phyloP scores from a whole-genome alignment of 1,140 invertebrate species.

The Ceratina australensis region DNA sequence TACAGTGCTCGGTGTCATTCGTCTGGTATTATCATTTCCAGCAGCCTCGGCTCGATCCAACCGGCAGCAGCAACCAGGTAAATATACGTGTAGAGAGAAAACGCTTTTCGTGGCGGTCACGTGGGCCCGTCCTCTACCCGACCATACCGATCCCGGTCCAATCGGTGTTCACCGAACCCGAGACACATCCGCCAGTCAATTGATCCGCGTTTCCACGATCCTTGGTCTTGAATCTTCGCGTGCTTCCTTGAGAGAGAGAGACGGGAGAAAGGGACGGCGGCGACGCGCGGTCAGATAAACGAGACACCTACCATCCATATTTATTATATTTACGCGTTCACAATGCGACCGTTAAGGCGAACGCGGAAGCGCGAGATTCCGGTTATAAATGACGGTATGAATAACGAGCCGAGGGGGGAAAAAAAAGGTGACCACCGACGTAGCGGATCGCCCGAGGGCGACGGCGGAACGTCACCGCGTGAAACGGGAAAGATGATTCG shows the following conservation, averaged over 20 bases:
- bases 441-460: background rate
- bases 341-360: constrained; percentile 65
- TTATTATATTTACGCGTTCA: constrained; percentile 65
- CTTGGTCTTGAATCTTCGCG: constrained; percentile 60
- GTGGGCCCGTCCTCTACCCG: background rate
- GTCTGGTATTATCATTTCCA: constrained; percentile 60
- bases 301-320: constrained; percentile 64
- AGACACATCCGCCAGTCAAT: constrained; percentile 10
- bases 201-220: constrained; percentile 36
- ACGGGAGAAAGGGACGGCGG: constrained; percentile 17
- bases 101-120: background rate
- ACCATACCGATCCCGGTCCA: background rate
- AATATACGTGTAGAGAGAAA: constrained; percentile 21
- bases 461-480: constrained; percentile 9
- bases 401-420: background rate
- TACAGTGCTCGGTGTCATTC: constrained; percentile 58
- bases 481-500: constrained; percentile 10
- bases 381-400: constrained; percentile 64
- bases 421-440: constrained; percentile 30
- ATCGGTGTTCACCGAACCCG: constrained; percentile 1
- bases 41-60: constrained; percentile 48
- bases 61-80: constrained; percentile 51
- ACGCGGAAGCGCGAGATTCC: constrained; percentile 69
- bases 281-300: constrained; percentile 5
- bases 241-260: constrained; percentile 48